These are phyloP conservation scores for Labrus mixtus DNA, from an alignment of 2,113 vertebrate species.

Conservation along the genomic window DNA sequence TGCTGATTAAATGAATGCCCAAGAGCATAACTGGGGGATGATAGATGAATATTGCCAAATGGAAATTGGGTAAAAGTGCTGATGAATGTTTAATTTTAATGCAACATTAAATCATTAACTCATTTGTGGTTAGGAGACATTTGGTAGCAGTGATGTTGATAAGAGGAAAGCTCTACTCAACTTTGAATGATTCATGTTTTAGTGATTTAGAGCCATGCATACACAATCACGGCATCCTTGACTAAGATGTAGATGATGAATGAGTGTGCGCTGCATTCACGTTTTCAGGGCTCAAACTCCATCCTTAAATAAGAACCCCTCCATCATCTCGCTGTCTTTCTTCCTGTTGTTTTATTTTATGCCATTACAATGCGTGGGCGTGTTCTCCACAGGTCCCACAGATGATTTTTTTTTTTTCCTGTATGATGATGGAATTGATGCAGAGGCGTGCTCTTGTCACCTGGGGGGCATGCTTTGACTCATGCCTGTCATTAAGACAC, in stretches of 20 bases:
- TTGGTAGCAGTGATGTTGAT: conserved; percentile 34
- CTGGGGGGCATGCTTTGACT: conserved; percentile 61
- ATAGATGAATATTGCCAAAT: conserved; percentile 41
- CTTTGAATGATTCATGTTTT: conserved; percentile 39
- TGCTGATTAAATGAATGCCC: conserved; percentile 17
- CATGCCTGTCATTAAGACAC: conserved; percentile 61
- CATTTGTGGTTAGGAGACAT: conserved; percentile 32
- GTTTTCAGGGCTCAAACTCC: conserved; percentile 8
- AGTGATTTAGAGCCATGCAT: conserved; percentile 23
- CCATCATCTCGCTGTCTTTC: conserved; percentile 16
- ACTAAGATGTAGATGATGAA: conserved; percentile 32
- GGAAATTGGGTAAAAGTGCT: conserved; percentile 25
- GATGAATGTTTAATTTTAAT: conserved; percentile 55
- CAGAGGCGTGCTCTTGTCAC: conserved; percentile 63
- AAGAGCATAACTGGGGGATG: not conserved
- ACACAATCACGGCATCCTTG: conserved; percentile 31
- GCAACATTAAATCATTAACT: conserved; percentile 54
- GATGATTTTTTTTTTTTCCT: conserved; percentile 56
- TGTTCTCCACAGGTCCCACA: conserved; percentile 44
- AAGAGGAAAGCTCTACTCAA: conserved; percentile 34
- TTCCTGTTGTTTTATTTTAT: conserved; percentile 33
- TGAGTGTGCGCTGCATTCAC: not conserved
- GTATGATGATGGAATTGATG: conserved; percentile 63
- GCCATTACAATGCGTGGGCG: conserved; percentile 48
- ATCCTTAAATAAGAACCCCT: conserved; percentile 17